Base-by-base conservation (phyloP, 23 tunicate genomes). In the Ciona savignyi region DNA sequence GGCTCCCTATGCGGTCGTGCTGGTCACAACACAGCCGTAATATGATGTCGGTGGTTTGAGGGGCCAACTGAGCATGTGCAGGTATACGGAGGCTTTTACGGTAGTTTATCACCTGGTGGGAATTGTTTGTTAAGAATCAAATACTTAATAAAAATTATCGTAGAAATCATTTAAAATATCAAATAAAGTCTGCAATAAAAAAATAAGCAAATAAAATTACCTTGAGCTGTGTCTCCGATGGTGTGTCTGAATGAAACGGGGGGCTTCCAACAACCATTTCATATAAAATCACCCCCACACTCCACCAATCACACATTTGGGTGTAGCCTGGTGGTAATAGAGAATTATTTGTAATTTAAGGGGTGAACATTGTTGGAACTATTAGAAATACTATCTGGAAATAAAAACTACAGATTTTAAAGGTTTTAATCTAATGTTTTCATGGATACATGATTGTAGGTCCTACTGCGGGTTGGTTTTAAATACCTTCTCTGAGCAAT, bases 231-330 rank as follows among this genome's bases (percentile, higher is more conserved):
- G 99, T 95, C 66, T 95, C 86, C 3, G 89, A 82, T 4, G 99
- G 93, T 11, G 87, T 66, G 65, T 88, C 71, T n/a, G 92, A 97
- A 65, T 87, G 74, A 72, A 95, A 95, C 2, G 99, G 99, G 2
- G 99, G 99, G 30, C 79, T 75, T 1, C 99, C 99, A n/a, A 85
- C 86, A 4, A 95, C 95, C 99, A 95, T 95, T 66, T 95, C 99
- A 63, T 65, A 95, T 72, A 95, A 70, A 25, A 95, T 95, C 29
- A 95, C 99, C 0, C 99, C 99, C 22, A 95, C 95, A 33, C 90
- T 83, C 98, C 99, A 95, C 90, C 92, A 95, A 79, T 95, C 99
- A 73, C 99, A 95, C 24, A 80, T 67, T 77, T 95, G 86, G 31
- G 85, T 95, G 86, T 95, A 85, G 29, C 99, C 96, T 83, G 77